A percentile compares a stretch with the other conserved stretches of the same genome.
These are phyloP conservation scores for Pammene aurita DNA, from an alignment of 2,888 invertebrate genomes.

Conservation along the genomic window DNA sequence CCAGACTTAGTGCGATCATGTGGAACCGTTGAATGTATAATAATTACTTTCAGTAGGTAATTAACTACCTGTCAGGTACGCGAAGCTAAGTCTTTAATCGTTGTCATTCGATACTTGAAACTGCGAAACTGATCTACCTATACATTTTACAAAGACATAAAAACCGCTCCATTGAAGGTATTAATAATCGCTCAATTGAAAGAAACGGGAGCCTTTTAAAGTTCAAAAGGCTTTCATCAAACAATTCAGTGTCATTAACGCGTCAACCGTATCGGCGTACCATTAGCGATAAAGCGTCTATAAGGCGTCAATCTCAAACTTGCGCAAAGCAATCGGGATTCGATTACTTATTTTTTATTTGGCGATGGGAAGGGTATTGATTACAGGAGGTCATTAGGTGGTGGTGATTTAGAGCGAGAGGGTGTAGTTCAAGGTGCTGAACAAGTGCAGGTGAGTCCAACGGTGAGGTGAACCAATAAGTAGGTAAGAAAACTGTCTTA, in stretches of 20 bases:
- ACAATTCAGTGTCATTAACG: constrained; percentile 33
- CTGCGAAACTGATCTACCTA: not conserved
- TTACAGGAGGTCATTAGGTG: constrained; percentile 55
- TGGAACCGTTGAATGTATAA: no score
- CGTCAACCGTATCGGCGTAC: constrained; percentile 33
- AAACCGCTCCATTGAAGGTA: constrained; percentile 29
- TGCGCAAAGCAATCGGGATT: constrained; percentile 53
- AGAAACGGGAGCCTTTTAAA: constrained; percentile 36
- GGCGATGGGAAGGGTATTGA: constrained; percentile 73
- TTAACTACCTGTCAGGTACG: no score
- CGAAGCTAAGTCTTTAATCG: not conserved
- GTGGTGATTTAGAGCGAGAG: constrained; percentile 27
- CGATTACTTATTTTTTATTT: constrained; percentile 66
- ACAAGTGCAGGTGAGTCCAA: not conserved
- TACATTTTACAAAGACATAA: constrained; percentile 4
- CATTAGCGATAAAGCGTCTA: constrained; percentile 43
- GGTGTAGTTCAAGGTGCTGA: constrained; percentile 40
- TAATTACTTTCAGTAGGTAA: no score
- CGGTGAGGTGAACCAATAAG: not conserved
- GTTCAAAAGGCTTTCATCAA: constrained; percentile 39
- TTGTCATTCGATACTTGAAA: constrained; percentile 5
- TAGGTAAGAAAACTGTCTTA: no score
- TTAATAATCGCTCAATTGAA: constrained; percentile 31
- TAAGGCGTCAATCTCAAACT: constrained; percentile 42
- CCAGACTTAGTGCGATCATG: no score